Evolutionary conservation across 2,113 vertebrate genomes (phyloP).

Genomic region (Eubucco bourcierii): DNA sequence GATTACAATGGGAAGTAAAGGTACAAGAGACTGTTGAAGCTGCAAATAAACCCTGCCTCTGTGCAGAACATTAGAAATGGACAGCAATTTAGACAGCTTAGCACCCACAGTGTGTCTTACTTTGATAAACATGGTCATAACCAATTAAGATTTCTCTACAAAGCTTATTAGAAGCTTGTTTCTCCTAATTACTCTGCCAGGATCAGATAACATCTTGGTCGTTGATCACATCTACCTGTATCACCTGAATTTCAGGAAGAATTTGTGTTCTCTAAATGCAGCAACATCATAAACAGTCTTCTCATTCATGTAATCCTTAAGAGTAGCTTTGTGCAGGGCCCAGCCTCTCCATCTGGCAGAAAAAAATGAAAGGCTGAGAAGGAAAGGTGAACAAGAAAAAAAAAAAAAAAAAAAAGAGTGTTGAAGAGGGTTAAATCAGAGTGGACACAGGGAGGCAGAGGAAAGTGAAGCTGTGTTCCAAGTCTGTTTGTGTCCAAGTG

Average conservation of each 20-base stretch:
- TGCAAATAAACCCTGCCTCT: background rate
- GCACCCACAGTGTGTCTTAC: background rate
- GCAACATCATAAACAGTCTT: background rate
- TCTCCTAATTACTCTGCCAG: background rate
- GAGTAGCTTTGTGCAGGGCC: background rate
- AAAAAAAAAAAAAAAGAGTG: background rate
- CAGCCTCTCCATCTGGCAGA: constrained; percentile 7
- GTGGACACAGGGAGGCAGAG: background rate
- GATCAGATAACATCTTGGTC: background rate
- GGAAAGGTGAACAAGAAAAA: background rate
- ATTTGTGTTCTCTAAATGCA: background rate
- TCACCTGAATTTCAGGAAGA: background rate
- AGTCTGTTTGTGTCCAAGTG: constrained; percentile 14
- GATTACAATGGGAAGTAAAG: background rate
- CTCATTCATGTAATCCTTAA: background rate
- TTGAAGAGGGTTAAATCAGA: background rate
- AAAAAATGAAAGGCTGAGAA: background rate
- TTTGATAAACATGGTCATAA: background rate
- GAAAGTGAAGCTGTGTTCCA: background rate
- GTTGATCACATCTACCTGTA: background rate
- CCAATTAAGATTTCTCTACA: background rate
- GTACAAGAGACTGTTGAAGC: background rate
- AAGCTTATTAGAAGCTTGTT: background rate
- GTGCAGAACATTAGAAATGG: background rate
- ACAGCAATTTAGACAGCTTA: background rate